phyloP scores from a whole-genome alignment of 2,888 invertebrate genomes.

The Mythimna ferrago region DNA sequence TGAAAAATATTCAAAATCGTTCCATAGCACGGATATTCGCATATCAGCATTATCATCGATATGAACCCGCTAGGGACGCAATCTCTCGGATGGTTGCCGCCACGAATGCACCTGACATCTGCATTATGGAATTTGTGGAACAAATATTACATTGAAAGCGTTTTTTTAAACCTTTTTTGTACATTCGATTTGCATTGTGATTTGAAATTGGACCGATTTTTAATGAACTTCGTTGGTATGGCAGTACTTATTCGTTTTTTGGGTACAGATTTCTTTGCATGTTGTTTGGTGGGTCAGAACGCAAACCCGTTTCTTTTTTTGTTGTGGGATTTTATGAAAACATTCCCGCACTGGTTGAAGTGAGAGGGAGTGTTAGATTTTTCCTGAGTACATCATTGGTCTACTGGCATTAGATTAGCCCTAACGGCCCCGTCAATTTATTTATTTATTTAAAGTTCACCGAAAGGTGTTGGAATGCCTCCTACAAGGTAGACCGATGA shows the following conservation, averaged over 20 bases:
- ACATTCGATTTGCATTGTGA: constrained; percentile 26
- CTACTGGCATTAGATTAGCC: too few relatives aligned
- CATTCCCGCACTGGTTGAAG: too few relatives aligned
- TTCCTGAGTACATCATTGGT: too few relatives aligned
- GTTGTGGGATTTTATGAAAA: too few relatives aligned
- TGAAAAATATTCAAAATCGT: constrained; percentile 5
- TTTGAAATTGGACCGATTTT: constrained; percentile 1
- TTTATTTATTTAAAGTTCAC: too few relatives aligned
- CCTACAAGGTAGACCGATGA: too few relatives aligned
- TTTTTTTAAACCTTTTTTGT: constrained; percentile 47
- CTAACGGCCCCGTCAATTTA: too few relatives aligned
- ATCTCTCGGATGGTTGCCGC: constrained; percentile 65
- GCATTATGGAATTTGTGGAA: constrained; percentile 65
- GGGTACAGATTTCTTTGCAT: background rate
- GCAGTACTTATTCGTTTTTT: background rate
- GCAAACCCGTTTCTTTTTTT: too few relatives aligned
- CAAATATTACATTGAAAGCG: constrained; percentile 53
- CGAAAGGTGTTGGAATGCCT: too few relatives aligned
- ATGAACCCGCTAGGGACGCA: constrained; percentile 63
- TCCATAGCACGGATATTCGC: constrained; percentile 21
- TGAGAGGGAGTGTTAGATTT: too few relatives aligned
- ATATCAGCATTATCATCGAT: constrained; percentile 55
- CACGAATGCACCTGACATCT: constrained; percentile 70
- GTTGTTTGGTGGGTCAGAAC: too few relatives aligned
- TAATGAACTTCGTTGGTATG: background rate